Evolutionary conservation across 1,140 invertebrate species (phyloP).

Genomic region (Geopemphigus sp.): DNA sequence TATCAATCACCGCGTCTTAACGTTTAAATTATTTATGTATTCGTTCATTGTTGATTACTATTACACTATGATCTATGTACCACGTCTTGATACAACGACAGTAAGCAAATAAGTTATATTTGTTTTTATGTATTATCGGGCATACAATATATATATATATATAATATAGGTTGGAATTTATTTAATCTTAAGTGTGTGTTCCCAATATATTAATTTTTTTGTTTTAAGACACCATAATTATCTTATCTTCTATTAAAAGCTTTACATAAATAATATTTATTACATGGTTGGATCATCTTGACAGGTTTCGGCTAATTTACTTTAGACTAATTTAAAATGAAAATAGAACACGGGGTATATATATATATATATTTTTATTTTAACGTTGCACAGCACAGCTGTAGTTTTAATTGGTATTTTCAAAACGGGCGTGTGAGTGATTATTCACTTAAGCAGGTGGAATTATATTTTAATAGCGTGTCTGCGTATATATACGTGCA

Average conservation of each 20-base stretch:
- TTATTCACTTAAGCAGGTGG: slow-evolving; percentile 38
- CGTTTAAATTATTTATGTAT: too few relatives aligned
- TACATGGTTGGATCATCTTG: slow-evolving; percentile 11
- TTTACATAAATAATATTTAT: slow-evolving; percentile 35
- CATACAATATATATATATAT: too few relatives aligned
- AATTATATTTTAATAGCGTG: slow-evolving; percentile 16
- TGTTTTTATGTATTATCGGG: neutral
- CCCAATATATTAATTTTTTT: neutral
- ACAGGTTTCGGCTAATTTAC: slow-evolving; percentile 37
- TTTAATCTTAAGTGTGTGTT: slow-evolving; percentile 19
- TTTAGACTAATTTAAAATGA: slow-evolving; percentile 41
- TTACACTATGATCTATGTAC: too few relatives aligned
- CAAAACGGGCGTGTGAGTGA: slow-evolving; percentile 17
- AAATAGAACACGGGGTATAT: slow-evolving; percentile 24
- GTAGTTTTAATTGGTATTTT: slow-evolving; percentile 43
- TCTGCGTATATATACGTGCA: neutral
- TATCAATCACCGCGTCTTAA: too few relatives aligned
- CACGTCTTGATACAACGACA: too few relatives aligned
- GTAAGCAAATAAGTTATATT: too few relatives aligned
- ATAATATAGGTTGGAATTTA: slow-evolving; percentile 9
- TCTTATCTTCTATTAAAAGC: slow-evolving; percentile 44
- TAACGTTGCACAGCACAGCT: neutral
- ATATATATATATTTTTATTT: too few relatives aligned
- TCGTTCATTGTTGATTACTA: too few relatives aligned
- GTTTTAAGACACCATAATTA: slow-evolving; percentile 17